A percentile compares a stretch with the other conserved stretches of the same genome.
These are phyloP conservation scores for Rhinopomastus cyanomelas DNA, from an alignment of 2,113 vertebrate genomes.

Conservation along the genomic window DNA sequence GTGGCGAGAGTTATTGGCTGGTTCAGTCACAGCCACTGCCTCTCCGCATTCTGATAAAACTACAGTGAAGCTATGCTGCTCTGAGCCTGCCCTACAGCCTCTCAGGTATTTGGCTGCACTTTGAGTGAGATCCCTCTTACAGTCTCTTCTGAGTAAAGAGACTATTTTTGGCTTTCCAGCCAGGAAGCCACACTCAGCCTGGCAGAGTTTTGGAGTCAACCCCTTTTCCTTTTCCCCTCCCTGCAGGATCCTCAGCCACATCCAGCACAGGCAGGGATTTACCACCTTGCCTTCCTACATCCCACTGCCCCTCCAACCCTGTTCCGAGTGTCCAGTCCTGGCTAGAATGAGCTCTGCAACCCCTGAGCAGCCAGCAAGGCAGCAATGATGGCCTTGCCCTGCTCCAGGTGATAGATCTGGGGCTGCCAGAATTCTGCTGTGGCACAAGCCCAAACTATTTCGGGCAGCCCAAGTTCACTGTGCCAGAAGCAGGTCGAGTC, in stretches of 20 bases:
- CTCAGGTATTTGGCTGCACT: slow-evolving; percentile 11
- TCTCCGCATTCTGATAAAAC: neutral
- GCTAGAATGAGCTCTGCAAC: fast-evolving
- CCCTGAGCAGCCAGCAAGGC: neutral
- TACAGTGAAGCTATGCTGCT: fast-evolving
- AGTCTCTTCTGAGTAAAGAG: slow-evolving; percentile 18
- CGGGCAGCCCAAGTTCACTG: neutral
- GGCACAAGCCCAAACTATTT: neutral
- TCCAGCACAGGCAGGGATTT: neutral
- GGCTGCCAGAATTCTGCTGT: neutral
- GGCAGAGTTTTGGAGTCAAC: neutral
- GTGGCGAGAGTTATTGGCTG: neutral
- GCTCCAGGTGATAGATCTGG: neutral
- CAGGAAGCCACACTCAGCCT: neutral
- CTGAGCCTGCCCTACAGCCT: neutral
- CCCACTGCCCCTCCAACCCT: neutral
- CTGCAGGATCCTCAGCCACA: neutral
- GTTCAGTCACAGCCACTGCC: neutral
- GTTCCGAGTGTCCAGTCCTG: neutral
- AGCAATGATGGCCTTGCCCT: neutral
- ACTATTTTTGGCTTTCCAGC: slow-evolving; percentile 57
- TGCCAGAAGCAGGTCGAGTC: neutral
- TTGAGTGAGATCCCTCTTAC: neutral
- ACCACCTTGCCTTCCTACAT: neutral
- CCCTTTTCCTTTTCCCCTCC: neutral